Conservation (phyloP, 2,113 vertebrate genomes). For the Tyto alba region DNA sequence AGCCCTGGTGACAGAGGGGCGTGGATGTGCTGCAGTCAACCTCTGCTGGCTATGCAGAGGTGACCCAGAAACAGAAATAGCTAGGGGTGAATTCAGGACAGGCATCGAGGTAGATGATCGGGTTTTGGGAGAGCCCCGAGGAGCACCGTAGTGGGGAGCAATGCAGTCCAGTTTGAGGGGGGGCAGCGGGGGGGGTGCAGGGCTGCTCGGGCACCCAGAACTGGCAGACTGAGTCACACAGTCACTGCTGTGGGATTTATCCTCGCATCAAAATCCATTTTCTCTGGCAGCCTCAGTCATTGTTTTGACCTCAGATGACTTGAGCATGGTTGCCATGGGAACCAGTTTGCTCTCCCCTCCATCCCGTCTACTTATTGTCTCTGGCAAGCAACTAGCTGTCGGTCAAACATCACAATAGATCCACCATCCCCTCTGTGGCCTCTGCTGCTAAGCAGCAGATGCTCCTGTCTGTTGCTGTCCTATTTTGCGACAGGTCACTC, state of each 20-base stretch:
- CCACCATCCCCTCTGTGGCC: neutral
- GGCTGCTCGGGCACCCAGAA: neutral
- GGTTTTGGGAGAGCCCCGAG: neutral
- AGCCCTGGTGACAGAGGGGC: neutral
- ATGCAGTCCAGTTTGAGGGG: neutral
- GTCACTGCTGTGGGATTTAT: neutral
- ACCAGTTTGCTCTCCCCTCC: neutral
- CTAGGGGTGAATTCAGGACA: neutral
- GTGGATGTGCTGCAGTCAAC: neutral
- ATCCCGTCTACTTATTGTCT: fast-evolving
- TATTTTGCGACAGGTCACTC: neutral
- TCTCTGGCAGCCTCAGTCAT: neutral
- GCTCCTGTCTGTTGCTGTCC: neutral
- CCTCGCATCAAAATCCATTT: neutral
- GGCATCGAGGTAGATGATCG: neutral
- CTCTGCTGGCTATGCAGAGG: neutral
- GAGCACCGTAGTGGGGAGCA: fast-evolving
- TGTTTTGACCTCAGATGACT: conserved; percentile 23
- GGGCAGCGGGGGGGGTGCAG: fast-evolving
- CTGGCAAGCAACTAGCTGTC: neutral
- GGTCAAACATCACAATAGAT: fast-evolving
- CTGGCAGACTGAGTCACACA: neutral
- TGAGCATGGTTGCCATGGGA: neutral
- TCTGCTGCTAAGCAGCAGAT: neutral
- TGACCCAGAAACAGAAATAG: conserved; percentile 21